Evolutionary conservation across 2,113 vertebrate species (phyloP), one percentile per base, ranked within the genome.

Genomic region (Macrotis lagotis): DNA sequence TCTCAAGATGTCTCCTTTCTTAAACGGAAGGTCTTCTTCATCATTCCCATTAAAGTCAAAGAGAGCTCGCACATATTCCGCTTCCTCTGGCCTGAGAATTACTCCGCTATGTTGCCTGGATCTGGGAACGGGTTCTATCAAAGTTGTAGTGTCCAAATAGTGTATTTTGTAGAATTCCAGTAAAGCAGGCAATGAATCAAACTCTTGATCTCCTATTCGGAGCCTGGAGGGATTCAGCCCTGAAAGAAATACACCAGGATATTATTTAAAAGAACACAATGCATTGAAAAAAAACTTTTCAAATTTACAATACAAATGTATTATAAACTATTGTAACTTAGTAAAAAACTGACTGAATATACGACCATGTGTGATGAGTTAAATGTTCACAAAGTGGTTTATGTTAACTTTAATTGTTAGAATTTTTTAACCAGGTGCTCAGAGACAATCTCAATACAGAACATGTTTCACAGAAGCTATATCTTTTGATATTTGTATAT

Each of bases 101-200:
- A 99, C 98, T 0, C 98, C 99, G 90, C 99, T 99, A 51, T 98
- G 98, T 97, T 99, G 99, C 98, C 99, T 99, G 96, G 99, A 99
- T 97, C 99, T 99, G 96, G 99, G 99, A 98, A 99, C 99, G 16
- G 99, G 99, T 93, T 99, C 99, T 98, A 99, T 99, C 98, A 99
- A 99, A 50, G 99, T 99, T 98, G 99, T 99, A 99, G 99, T 99
- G 98, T 99, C 99, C 99, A 99, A 98, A 98, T 99, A 99, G 98
- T 99, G 99, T 98, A 99, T 99, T 98, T 99, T 99, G 98, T 99
- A 99, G 98, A 99, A 99, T 98, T 99, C 99, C 98, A 99, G 98
- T 98, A 99, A 98, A 97, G 99, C 99, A 51, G 99, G 99, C 96
- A 99, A 99, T 88, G 99, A 99, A 24, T 99, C 99, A 96, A 99